These are phyloP conservation scores for Hystrix cristata DNA, from an alignment of 2,113 vertebrate species.

Conservation along the genomic window DNA sequence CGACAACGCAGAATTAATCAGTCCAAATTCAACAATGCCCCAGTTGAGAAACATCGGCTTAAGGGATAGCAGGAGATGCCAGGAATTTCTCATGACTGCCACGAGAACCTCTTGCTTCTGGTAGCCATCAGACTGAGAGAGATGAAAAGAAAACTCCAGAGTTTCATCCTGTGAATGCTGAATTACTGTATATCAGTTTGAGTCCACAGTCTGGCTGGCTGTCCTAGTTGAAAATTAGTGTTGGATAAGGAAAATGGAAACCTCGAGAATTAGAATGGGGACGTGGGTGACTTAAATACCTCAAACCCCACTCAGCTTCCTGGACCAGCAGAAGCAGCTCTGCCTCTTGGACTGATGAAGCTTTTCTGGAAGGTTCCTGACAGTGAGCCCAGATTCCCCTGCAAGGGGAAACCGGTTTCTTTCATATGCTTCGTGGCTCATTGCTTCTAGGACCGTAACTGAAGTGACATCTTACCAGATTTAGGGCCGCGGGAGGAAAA, in stretches of 20 bases:
- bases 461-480: neutral
- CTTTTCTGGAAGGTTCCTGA: neutral
- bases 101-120: neutral
- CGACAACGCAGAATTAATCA: neutral
- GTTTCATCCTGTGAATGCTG: neutral
- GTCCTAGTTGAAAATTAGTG: neutral
- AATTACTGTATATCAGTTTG: neutral
- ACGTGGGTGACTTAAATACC: neutral
- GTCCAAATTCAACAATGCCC: neutral
- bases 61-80: neutral
- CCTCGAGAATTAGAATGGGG: neutral
- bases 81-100: neutral
- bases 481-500: neutral
- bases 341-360: neutral
- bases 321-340: neutral
- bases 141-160: neutral
- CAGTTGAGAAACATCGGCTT: neutral
- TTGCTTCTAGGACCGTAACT: neutral
- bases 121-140: neutral
- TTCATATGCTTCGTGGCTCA: neutral
- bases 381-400: neutral
- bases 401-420: neutral
- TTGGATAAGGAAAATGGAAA: neutral
- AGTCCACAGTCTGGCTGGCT: neutral
- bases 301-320: neutral